Conservation (phyloP, 2,113 vertebrate species). For the Beaufortia kweichowensis region DNA sequence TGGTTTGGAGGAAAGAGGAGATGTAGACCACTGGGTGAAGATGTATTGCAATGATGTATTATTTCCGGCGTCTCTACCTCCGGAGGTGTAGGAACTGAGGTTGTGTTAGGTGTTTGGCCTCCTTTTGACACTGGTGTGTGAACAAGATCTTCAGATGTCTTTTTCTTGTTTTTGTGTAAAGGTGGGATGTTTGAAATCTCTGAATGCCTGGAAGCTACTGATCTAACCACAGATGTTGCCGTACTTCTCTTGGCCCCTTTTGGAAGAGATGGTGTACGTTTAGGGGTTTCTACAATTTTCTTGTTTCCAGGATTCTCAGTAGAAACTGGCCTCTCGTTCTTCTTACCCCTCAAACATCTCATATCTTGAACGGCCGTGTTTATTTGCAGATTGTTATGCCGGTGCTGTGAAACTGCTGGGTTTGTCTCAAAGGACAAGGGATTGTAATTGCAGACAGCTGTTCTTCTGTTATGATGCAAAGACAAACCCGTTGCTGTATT, state of each 20-base stretch:
- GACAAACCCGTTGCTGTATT: slow-evolving; percentile 57
- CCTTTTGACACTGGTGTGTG: slow-evolving; percentile 26
- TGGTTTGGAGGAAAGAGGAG: slow-evolving; percentile 34
- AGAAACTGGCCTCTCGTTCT: slow-evolving; percentile 25
- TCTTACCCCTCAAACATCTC: neutral
- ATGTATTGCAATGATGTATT: slow-evolving; percentile 32
- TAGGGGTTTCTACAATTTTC: slow-evolving; percentile 36
- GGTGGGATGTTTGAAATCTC: slow-evolving; percentile 16
- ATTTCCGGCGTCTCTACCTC: slow-evolving; percentile 67
- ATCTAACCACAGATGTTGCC: neutral
- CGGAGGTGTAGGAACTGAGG: slow-evolving; percentile 48
- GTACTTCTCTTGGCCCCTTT: neutral
- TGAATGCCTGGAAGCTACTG: slow-evolving; percentile 4
- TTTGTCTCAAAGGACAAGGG: slow-evolving; percentile 73
- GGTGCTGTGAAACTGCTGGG: slow-evolving; percentile 45
- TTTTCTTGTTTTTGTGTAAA: slow-evolving; percentile 9
- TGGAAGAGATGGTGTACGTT: neutral
- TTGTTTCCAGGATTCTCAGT: neutral
- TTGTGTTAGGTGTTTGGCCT: slow-evolving; percentile 32
- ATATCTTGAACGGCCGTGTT: slow-evolving; percentile 12
- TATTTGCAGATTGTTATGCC: slow-evolving; percentile 13
- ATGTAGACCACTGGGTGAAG: slow-evolving; percentile 27
- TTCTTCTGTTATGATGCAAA: slow-evolving; percentile 60
- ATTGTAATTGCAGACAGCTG: slow-evolving; percentile 71
- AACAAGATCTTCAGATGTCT: slow-evolving; percentile 16